Conservation (phyloP, 1,140 invertebrate genomes). For the Micrasema minimum region DNA sequence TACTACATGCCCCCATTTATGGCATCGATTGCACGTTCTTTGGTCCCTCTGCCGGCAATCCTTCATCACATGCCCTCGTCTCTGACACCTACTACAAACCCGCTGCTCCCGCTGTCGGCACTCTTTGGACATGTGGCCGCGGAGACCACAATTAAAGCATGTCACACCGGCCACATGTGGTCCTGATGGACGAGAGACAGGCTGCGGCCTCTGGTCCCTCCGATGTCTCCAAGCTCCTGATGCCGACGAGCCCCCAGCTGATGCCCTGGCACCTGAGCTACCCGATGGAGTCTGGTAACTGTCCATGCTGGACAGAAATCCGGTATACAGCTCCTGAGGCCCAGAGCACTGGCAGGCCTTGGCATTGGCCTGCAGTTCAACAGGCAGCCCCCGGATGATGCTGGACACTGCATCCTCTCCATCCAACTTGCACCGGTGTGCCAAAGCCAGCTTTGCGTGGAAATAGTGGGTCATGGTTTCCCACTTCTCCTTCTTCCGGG, state of each 20-base stretch:
- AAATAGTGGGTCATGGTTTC: slow-evolving; percentile 56
- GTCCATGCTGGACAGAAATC: slow-evolving; percentile 52
- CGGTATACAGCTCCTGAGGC: slow-evolving; percentile 55
- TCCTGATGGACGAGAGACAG: background rate
- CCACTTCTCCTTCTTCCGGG: slow-evolving; percentile 50
- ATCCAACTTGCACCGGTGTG: slow-evolving; percentile 56
- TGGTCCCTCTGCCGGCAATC: background rate
- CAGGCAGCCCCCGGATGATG: slow-evolving; percentile 56
- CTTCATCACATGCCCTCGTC: background rate
- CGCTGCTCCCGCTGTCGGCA: too few species aligned
- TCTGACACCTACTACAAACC: too few species aligned
- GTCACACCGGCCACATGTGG: background rate
- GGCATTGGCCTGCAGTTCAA: slow-evolving; percentile 54
- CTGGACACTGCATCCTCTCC: slow-evolving; percentile 56
- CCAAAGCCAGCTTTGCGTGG: slow-evolving; percentile 57
- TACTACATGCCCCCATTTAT: background rate
- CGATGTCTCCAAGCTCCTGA: background rate
- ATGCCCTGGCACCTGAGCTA: background rate
- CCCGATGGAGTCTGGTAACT: background rate
- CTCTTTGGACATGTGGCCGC: too few species aligned
- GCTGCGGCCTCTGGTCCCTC: too few species aligned
- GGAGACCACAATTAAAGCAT: background rate
- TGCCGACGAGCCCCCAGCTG: background rate
- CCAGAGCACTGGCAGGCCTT: slow-evolving; percentile 54
- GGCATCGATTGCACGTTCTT: background rate